A percentile compares a stretch with the other conserved stretches of the same genome.
Evolutionary conservation across 1,140 invertebrate genomes (phyloP).

Genomic region (Papilio aristodemus): DNA sequence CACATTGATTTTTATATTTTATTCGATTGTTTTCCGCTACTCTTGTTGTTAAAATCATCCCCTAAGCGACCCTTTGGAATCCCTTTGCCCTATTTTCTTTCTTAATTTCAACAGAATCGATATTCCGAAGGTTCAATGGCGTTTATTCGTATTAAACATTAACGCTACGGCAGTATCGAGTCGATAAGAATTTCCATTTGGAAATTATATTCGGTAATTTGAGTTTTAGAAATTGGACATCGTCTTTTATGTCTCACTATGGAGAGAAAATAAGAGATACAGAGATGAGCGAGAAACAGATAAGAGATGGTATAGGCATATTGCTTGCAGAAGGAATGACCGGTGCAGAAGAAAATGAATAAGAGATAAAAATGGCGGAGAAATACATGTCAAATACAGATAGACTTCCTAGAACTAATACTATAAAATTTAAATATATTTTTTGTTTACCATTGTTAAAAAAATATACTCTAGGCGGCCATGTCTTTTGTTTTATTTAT

Average conservation of each 20-base stretch:
- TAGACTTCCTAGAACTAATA: too few relatives aligned
- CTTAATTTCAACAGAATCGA: slow-evolving; percentile 60
- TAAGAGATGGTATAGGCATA: too few relatives aligned
- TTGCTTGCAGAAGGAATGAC: too few relatives aligned
- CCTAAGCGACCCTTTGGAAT: slow-evolving; percentile 46
- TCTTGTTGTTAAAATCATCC: slow-evolving; percentile 23
- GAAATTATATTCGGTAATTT: slow-evolving; percentile 30
- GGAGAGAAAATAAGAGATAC: not conserved
- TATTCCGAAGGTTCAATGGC: slow-evolving; percentile 49
- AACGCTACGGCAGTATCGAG: slow-evolving; percentile 34
- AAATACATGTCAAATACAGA: too few relatives aligned
- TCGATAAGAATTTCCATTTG: slow-evolving; percentile 33
- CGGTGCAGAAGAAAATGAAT: too few relatives aligned
- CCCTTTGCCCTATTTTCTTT: slow-evolving; percentile 57
- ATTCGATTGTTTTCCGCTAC: slow-evolving; percentile 34
- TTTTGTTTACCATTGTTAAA: too few relatives aligned
- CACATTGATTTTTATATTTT: slow-evolving; percentile 18
- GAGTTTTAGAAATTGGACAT: slow-evolving; percentile 3
- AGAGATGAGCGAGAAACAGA: too few relatives aligned
- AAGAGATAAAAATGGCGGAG: too few relatives aligned
- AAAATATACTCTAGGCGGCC: too few relatives aligned
- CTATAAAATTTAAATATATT: too few relatives aligned
- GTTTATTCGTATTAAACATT: slow-evolving; percentile 53
- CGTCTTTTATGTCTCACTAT: not conserved
- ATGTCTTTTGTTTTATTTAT: too few relatives aligned